A percentile compares a stretch with the other conserved stretches of the same genome.
Evolutionary conservation across 2,888 invertebrate genomes (phyloP).

Genomic region (Hemithea aestivaria): DNA sequence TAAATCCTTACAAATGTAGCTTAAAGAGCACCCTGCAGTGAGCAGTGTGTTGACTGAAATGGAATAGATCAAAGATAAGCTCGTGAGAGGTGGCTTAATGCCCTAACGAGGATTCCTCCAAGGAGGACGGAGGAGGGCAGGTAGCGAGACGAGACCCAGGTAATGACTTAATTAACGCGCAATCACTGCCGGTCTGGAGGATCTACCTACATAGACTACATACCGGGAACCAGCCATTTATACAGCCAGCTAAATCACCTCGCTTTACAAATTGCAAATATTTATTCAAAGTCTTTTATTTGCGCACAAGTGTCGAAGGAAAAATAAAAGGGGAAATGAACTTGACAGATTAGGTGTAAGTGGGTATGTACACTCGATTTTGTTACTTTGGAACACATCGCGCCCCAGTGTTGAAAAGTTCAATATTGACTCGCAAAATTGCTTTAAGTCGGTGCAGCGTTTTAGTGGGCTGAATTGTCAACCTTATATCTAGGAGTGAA

Average conservation of each 20-base stretch:
- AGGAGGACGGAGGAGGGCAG: constrained; percentile 31
- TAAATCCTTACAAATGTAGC: not conserved
- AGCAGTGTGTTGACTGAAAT: constrained; percentile 11
- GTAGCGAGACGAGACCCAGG: constrained; percentile 41
- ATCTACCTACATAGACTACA: constrained; percentile 22
- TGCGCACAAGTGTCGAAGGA: constrained; percentile 25
- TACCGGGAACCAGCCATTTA: too few species aligned
- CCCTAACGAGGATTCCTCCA: constrained; percentile 47
- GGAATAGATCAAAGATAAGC: constrained; percentile 36
- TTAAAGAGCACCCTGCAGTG: constrained; percentile 2
- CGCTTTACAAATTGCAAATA: constrained; percentile 19
- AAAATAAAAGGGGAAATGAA: constrained; percentile 28
- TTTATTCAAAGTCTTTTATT: constrained; percentile 17
- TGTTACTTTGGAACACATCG: constrained; percentile 63
- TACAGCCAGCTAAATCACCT: constrained; percentile 2
- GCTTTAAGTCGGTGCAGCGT: constrained; percentile 70
- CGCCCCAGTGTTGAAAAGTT: constrained; percentile 64
- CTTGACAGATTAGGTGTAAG: constrained; percentile 33
- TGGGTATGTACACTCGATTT: constrained; percentile 39
- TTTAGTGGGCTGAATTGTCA: constrained; percentile 57
- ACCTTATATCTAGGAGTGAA: constrained; percentile 53
- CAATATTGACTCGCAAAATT: constrained; percentile 76
- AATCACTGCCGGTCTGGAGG: constrained; percentile 39
- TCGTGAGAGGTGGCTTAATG: constrained; percentile 41
- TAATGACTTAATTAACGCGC: constrained; percentile 61